Evolutionary conservation across 2,888 invertebrate genomes (phyloP), one percentile per base, ranked within the genome.

Genomic region (Unio pictorum): DNA sequence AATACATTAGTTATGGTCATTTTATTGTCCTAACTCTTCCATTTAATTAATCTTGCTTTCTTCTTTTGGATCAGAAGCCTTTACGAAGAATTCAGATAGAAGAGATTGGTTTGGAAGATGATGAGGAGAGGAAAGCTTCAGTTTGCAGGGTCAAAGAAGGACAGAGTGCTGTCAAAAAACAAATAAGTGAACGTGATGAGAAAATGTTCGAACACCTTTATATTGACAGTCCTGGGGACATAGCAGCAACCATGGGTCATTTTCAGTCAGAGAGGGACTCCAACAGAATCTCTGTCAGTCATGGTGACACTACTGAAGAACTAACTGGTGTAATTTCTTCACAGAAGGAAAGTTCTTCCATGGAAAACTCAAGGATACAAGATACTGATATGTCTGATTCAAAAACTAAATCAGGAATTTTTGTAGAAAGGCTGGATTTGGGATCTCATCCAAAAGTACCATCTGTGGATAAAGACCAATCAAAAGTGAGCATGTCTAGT

Each of bases 61-160:
- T 45, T 15, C 11, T 54, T 58, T 45, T 34, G 56, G 72, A 74
- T 34, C 70, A 88, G 88, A 87, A 86, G 76, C 86, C 86, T 17
- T 69, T 88, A 34, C 66, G 73, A 58, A 75, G 86, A 66, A 80
- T 89, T 18, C 69, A 78, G 23, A 88, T 89, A 55, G 86, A 88
- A 75, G 89, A 89, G 68, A 82, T 88, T 56, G 87, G 87, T 5
- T 54, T 82, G 18, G 86, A 87, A 26, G 76, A 81, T 56, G 79
- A 79, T 23, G 68, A 65, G 28, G 68, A 71, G 60, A 76, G 72
- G 60, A 68, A 74, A 64, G 67, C 75, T 55, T 79, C 75, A 55
- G 73, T 76, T 45, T 71, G 75, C 15, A 74, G 69, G 56, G 74
- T 75, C 8, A 63, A 73, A 61, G 71, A 78, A 26, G 64, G 69